Evolutionary conservation across 2,888 invertebrate species (phyloP).

Genomic region (Timema cristinae): DNA sequence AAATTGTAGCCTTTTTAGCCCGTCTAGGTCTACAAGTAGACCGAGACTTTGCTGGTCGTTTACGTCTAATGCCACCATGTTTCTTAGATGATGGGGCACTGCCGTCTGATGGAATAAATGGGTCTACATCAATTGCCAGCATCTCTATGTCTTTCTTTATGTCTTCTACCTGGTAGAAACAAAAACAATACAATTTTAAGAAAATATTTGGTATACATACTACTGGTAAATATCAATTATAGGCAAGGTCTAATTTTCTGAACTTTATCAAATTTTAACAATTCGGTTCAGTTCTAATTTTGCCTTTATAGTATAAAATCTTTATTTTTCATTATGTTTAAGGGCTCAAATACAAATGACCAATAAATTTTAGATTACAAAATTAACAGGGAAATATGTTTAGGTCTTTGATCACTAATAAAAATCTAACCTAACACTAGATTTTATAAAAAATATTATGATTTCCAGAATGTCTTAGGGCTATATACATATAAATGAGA

Average conservation of each 20-base stretch:
- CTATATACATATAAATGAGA: too few species aligned
- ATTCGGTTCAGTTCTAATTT: not conserved
- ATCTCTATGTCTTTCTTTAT: constrained; percentile 25
- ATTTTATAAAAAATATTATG: too few species aligned
- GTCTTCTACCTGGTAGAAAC: constrained; percentile 20
- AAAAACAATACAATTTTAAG: not conserved
- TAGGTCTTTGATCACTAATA: too few species aligned
- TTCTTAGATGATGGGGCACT: constrained; percentile 16
- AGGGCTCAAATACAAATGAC: too few species aligned
- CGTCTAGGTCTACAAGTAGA: not conserved
- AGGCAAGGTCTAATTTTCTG: too few species aligned
- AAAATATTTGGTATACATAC: too few species aligned
- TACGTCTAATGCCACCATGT: constrained; percentile 1
- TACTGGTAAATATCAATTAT: too few species aligned
- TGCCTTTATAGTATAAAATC: not conserved
- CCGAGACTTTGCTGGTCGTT: not conserved
- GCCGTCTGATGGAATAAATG: constrained; percentile 24
- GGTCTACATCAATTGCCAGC: constrained; percentile 25
- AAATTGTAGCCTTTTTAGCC: not conserved
- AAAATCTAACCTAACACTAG: too few species aligned
- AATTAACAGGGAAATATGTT: too few species aligned
- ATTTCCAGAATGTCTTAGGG: too few species aligned
- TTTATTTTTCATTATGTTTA: not conserved
- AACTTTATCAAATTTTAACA: not conserved
- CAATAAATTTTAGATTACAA: too few species aligned